Base-by-base conservation (phyloP, 2,888 invertebrate genomes). In the Eristalinus aeneus region DNA sequence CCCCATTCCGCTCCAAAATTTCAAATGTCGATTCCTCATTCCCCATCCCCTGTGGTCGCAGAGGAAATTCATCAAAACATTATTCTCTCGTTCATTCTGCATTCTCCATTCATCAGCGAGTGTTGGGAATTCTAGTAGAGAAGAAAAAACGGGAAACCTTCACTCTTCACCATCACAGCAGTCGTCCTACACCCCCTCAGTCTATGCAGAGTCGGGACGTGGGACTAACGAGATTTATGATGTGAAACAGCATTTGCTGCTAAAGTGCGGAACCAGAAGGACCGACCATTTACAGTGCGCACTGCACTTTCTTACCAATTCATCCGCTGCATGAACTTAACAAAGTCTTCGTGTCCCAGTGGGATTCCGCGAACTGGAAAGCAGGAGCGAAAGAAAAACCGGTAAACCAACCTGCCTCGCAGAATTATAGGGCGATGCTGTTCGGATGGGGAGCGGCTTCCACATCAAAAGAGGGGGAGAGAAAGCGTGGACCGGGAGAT, bases 221-320 rank as follows among this genome's bases (percentile, higher is more conserved):
- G 77, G 81, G 72, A 81, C 82, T 82, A 82, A 86, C 86, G 86
- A 86, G 82, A 86, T 86, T 86, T 86, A 86, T 86, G 77, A 86
- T 86, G 86, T 78, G 86, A 86, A 86, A 82, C 86, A 86, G 82
- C 86, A 86, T 78, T 86, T 86, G 86, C 86, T 86, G 74, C 82
- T 82, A 86, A 86, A 86, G 82, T 82, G 78, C 78, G 82, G 77
- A 82, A 78, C 86, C 82, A 86, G 77, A 77, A 86, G 82, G 65
- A 74, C 86, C 86, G 65, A 69, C 86, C 86, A 86, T 86, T 77
- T 82, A 86, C 82, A 86, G 82, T 86, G 65, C 69, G 73, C 77
- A 77, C 61, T 78, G 77, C 82, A 86, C 74, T 86, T 86, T 86
- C 82, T 86, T 86, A 86, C 81, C 82, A 82, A 82, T 86, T 86